phyloP scores from a whole-genome alignment of 1,140 invertebrate genomes.

The Cotesia typhae region DNA sequence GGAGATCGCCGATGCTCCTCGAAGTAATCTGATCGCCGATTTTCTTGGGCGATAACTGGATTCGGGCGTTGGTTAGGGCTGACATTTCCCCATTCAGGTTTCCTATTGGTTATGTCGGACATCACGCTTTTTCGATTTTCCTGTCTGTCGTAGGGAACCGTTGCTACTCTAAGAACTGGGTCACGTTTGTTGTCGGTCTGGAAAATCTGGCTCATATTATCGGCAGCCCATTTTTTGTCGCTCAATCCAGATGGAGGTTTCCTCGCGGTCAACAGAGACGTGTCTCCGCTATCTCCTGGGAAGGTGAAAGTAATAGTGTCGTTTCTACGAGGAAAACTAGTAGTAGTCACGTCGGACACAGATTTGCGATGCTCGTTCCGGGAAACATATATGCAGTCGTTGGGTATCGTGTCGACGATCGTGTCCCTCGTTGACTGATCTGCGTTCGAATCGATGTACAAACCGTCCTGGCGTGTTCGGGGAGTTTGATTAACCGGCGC shows the following conservation, averaged over 20 bases:
- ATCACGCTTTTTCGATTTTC: conserved; percentile 52
- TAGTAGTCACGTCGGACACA: conserved; percentile 56
- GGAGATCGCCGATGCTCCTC: conserved; percentile 64
- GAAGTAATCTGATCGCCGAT: conserved; percentile 60
- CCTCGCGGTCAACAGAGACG: conserved; percentile 41
- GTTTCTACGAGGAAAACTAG: conserved; percentile 55
- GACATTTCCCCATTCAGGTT: conserved; percentile 57
- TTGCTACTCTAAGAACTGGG: conserved; percentile 52
- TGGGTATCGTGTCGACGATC: conserved; percentile 43
- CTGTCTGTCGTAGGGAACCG: conserved; percentile 58
- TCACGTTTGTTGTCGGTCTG: conserved; percentile 55
- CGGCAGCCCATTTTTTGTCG: conserved; percentile 53
- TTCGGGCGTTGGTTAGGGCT: conserved; percentile 56
- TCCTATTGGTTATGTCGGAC: conserved; percentile 44
- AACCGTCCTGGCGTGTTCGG: conserved; percentile 60
- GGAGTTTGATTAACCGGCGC: conserved; percentile 56
- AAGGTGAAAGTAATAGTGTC: conserved; percentile 61
- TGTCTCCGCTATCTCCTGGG: conserved; percentile 51
- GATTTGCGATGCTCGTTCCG: conserved; percentile 60
- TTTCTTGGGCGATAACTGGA: conserved; percentile 52
- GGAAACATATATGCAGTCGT: conserved; percentile 56
- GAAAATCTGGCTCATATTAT: conserved; percentile 47
- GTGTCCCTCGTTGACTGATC: conserved; percentile 50
- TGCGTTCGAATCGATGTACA: conserved; percentile 58
- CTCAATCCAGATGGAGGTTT: conserved; percentile 45